Evolutionary conservation across 2,113 vertebrate species (phyloP).

Genomic region (Narcine bancroftii): DNA sequence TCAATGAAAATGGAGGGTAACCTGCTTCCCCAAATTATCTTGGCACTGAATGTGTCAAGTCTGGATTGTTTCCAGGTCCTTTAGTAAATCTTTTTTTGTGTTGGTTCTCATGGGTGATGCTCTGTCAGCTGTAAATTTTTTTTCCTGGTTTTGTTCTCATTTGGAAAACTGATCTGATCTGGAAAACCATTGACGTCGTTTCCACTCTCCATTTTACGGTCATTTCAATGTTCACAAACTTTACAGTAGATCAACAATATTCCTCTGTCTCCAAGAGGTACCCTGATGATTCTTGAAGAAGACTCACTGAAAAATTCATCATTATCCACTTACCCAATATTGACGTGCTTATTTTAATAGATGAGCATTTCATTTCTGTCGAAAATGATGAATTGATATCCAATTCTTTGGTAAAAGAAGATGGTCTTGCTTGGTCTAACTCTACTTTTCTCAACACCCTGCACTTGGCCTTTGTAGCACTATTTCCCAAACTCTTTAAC

Average conservation of each 20-base stretch:
- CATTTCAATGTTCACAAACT: background rate
- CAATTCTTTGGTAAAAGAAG: too few relatives aligned
- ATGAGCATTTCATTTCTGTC: background rate
- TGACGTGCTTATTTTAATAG: background rate
- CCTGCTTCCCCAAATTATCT: background rate
- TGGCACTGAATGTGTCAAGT: background rate
- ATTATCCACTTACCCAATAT: background rate
- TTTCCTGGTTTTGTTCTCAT: background rate
- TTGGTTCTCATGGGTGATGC: background rate
- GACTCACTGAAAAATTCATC: background rate
- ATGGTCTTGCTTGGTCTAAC: too few relatives aligned
- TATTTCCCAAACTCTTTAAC: too few relatives aligned
- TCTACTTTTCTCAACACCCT: too few relatives aligned
- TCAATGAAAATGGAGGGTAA: background rate
- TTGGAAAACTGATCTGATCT: background rate
- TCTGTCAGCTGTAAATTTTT: background rate
- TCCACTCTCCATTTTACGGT: background rate
- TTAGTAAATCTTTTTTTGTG: background rate
- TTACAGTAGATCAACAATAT: background rate
- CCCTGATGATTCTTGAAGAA: background rate
- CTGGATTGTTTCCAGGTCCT: background rate
- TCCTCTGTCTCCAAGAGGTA: background rate
- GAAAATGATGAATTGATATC: background rate
- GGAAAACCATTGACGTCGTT: background rate
- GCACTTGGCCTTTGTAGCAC: too few relatives aligned